phyloP scores from a whole-genome alignment of 2,797 vertebrate genomes.

The Ctenopoma multispine region DNA sequence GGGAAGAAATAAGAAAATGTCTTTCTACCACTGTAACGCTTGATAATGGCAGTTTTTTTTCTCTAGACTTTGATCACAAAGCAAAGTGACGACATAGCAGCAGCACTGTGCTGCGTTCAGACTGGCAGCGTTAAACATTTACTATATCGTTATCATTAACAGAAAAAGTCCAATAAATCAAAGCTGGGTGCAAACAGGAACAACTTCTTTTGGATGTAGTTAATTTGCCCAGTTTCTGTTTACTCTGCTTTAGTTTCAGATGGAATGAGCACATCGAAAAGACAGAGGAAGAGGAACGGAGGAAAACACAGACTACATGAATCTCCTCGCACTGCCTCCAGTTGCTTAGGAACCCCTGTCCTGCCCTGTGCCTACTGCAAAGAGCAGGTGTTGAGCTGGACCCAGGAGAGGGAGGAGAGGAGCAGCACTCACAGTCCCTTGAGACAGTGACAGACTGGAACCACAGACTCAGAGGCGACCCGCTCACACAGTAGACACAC shows the following conservation, averaged over 20 bases:
- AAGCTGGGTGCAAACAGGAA: not conserved
- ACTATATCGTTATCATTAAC: constrained; percentile 35
- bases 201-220: not conserved
- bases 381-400: constrained; percentile 80
- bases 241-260: constrained; percentile 4
- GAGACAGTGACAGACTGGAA: constrained; percentile 76
- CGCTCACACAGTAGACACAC: constrained; percentile 60
- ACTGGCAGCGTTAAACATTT: constrained; percentile 69
- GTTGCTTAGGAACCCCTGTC: constrained; percentile 79
- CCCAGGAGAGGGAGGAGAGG: constrained; percentile 74
- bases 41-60: constrained; percentile 6
- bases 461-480: constrained; percentile 62
- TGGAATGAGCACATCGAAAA: not conserved
- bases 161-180: not conserved
- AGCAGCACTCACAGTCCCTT: constrained; percentile 67
- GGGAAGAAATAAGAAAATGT: not conserved
- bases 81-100: constrained; percentile 27
- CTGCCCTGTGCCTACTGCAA: constrained; percentile 61
- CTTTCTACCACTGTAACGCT: constrained; percentile 5
- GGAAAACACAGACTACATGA: constrained; percentile 48
- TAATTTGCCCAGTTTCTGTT: not conserved
- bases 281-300: constrained; percentile 11
- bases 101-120: constrained; percentile 4
- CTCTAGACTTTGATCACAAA: constrained; percentile 71
- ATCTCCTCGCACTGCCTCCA: constrained; percentile 30